Base-by-base conservation (phyloP, 1,140 invertebrate species). In the Solen grandis region DNA sequence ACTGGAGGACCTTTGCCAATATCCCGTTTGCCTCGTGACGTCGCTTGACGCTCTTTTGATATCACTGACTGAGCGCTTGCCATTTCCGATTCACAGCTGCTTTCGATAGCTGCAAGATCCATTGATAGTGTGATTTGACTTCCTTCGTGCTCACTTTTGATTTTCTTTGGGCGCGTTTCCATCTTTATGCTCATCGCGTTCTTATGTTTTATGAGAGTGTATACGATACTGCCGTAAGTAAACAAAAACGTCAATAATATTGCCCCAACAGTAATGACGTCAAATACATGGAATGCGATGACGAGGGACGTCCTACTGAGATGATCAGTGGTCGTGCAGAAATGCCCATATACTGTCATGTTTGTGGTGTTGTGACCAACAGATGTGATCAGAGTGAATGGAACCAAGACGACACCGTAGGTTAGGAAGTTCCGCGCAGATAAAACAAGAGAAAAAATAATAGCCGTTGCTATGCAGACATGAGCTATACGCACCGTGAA, bases 311-410 rank as follows among this genome's bases (percentile, higher is more conserved):
- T 25, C 22, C 50, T 13, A 13, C 35, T 27, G 4, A 29, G 41
- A 2, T 41, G 13, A 27, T 69, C 46, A 2, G 66, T 69, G 29
- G 50, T 69, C 2, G 66, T 69, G 19, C 66, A 69, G 50, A 52
- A 69, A 54, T 69, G 66, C 22, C 66, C 66, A 27, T n/a, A n/a
- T n/a, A n/a, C n/a, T n/a, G n/a, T n/a, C n/a, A 31, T 69, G 1
- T 41, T n/a, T 29, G 22, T 8, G 3, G 66, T 27, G n/a, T 31
- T 52, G 4, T 2, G 2, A 16, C n/a, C 25, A 25, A 52, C 46
- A 3, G 46, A 54, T 16, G 66, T 69, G 16, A 25, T 25, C 29
- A 69, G 50, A 19, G 36, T 69, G 0, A 25, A 41, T 46, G 54
- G 50, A 19, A 69, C 27, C 41, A 52, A 14, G 8, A 69, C 66